Percentiles rank a stretch among this genome's conserved stretches.
These are phyloP conservation scores for Danaus chrysippus DNA, from an alignment of 2,888 invertebrate species.

Conservation along the genomic window DNA sequence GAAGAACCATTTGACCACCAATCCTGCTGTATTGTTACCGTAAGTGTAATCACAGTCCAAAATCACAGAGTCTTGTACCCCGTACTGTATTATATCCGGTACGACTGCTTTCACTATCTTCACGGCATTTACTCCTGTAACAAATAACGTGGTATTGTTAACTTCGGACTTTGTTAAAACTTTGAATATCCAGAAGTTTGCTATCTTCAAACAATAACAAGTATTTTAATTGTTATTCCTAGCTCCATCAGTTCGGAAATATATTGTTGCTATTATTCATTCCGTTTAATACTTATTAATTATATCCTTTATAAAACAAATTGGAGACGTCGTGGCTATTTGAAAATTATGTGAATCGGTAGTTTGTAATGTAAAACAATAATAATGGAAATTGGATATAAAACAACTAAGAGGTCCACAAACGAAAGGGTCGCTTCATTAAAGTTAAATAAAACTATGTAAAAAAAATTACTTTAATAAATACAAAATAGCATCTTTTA, in stretches of 20 bases:
- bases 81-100: constrained; percentile 81
- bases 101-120: constrained; percentile 81
- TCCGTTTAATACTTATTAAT: no score
- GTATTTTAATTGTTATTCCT: constrained; percentile 14
- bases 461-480: no score
- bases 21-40: constrained; percentile 80
- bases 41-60: constrained; percentile 87
- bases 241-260: constrained; percentile 1
- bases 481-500: no score
- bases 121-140: constrained; percentile 78
- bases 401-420: no score
- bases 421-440: no score
- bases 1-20: constrained; percentile 89
- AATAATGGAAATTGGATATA: no score
- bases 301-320: no score
- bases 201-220: constrained; percentile 22
- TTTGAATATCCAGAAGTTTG: constrained; percentile 14
- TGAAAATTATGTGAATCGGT: no score
- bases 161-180: constrained; percentile 21
- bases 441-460: no score
- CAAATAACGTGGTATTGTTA: constrained; percentile 42
- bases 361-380: no score
- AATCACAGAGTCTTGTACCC: constrained; percentile 80
- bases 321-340: no score
- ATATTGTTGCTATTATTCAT: no score